phyloP scores from a whole-genome alignment of 2,113 vertebrate species.

The Rhinichthys klamathensis region DNA sequence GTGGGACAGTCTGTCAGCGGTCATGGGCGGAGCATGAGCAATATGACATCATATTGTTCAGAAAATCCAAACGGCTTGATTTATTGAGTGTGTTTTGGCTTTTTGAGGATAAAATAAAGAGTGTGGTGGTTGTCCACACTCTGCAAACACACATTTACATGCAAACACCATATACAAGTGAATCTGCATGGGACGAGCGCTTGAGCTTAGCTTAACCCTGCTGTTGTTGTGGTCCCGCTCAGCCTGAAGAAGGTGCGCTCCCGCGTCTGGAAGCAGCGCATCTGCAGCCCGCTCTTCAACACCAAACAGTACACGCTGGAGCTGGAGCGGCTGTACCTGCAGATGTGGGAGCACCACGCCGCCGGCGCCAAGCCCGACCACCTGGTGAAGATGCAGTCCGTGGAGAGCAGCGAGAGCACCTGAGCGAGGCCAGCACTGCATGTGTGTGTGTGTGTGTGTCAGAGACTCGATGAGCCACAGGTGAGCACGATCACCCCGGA shows the following conservation, averaged over 20 bases:
- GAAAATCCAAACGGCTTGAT: no score
- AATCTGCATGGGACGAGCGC: neutral
- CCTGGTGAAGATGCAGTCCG: constrained; percentile 82
- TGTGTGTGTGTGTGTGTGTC: neutral
- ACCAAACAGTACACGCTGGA: constrained; percentile 96
- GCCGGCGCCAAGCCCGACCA: constrained; percentile 91
- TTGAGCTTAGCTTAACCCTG: neutral
- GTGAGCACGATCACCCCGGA: constrained; percentile 46
- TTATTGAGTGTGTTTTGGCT: no score
- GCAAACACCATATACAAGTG: no score
- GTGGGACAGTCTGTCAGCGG: no score
- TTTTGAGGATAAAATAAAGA: no score
- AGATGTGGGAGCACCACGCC: constrained; percentile 96
- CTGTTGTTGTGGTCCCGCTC: neutral
- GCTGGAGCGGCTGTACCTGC: constrained; percentile 92
- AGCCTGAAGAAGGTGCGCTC: constrained; percentile 96
- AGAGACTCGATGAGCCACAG: constrained; percentile 67
- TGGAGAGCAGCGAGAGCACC: constrained; percentile 86
- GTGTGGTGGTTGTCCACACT: no score
- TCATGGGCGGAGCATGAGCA: no score
- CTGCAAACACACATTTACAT: no score
- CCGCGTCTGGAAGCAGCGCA: constrained; percentile 97
- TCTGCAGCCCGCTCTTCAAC: constrained; percentile 98
- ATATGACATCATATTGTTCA: no score
- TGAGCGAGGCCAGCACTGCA: constrained; percentile 68